These are phyloP conservation scores for Diplolepis rosae DNA, from an alignment of 2,888 invertebrate genomes.

Conservation along the genomic window DNA sequence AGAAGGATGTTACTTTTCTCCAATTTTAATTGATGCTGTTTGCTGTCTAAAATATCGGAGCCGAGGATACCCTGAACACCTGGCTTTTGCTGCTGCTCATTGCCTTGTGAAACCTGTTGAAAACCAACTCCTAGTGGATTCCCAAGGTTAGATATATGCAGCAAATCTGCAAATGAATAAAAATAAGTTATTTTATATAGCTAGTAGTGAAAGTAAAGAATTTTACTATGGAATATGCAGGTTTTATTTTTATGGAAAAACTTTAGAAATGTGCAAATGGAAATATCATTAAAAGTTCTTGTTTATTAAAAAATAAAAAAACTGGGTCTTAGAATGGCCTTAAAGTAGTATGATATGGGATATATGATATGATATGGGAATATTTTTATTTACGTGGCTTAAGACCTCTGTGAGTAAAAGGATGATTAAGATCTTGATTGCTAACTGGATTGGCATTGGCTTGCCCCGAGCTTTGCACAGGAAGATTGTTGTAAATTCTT, in stretches of 20 bases:
- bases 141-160: conserved; percentile 88
- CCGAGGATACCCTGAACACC: conserved; percentile 73
- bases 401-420: conserved; percentile 83
- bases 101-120: conserved; percentile 67
- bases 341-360: no score
- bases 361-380: conserved; percentile 46
- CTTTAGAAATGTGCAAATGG: background rate
- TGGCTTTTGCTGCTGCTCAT: conserved; percentile 57
- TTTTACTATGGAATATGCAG: background rate
- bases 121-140: conserved; percentile 78
- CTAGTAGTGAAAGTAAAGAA: background rate
- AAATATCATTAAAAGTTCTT: background rate
- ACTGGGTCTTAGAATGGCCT: no score
- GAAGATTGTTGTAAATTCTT: conserved; percentile 94
- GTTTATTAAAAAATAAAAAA: no score
- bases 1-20: conserved; percentile 98
- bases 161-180: conserved; percentile 79
- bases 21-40: conserved; percentile 87
- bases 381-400: conserved; percentile 70
- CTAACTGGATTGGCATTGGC: conserved; percentile 68
- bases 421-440: conserved; percentile 80
- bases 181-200: background rate
- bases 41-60: conserved; percentile 88
- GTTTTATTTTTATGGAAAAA: background rate
- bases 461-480: conserved; percentile 70